Evolutionary conservation across 2,797 vertebrate genomes (phyloP), one percentile per base, ranked within the genome.

Genomic region (Hephaestus fuliginosus): DNA sequence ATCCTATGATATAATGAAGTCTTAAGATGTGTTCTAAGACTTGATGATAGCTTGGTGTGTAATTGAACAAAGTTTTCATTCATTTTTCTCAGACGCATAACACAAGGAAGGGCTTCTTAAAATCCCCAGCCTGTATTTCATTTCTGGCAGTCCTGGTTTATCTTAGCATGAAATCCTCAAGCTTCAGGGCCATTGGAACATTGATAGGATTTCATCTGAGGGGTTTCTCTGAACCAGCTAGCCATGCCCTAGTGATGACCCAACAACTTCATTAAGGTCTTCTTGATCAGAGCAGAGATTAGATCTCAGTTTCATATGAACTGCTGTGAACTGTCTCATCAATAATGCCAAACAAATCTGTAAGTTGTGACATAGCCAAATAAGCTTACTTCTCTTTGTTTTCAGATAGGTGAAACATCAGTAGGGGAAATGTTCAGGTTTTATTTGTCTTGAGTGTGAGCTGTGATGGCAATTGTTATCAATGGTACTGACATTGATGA

Each of bases 271-370:
- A 82, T 75, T 74, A 63, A 67, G 17, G 60, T 82, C 80, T 83
- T 78, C 78, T 83, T 88, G 69, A 88, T 87, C 80, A 65, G 46
- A 81, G 75, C 74, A 7, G 25, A 76, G 80, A 83, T 84, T 83
- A 78, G 15, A 12, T 48, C 6, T 10, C 28, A 41, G 68, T 84
- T 36, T 76, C 64, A 80, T 85, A 66, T 80, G 61, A 82, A 52
- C 58, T 60, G 43, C 46, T 74, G 33, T 30, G 30, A 33, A 33
- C 30, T 33, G 1, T 72, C 3, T 2, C 4, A 2, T 77, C 72
- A 86, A 58, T 76, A 58, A 74, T 72, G 70, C 57, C 28, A 61
- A 80, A 72, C 51, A 72, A 76, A 81, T 66, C 55, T 70, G 6
- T 33, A 15, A 80, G n/a, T 46, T 84, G 28, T 17, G 51, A 73